A percentile compares a stretch with the other conserved stretches of the same genome.
phyloP scores from a whole-genome alignment of 1,140 invertebrate species.

The Drosophila equinoxialis region DNA sequence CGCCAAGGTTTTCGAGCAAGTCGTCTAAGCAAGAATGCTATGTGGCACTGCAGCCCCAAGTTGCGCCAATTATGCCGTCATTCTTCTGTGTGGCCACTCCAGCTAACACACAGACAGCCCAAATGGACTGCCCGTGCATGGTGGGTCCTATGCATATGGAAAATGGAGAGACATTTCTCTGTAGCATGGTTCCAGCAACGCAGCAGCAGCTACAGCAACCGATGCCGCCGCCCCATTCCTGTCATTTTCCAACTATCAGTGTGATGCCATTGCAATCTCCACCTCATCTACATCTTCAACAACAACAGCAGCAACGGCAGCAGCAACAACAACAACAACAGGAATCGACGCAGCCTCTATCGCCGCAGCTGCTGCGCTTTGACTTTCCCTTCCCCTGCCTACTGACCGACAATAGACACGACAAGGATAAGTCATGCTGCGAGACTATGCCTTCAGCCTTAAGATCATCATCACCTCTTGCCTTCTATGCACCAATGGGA shows the following conservation, averaged over 20 bases:
- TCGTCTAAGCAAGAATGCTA: slow-evolving; percentile 8
- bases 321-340: neutral
- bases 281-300: neutral
- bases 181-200: slow-evolving; percentile 4
- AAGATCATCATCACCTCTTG: neutral
- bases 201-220: slow-evolving; percentile 15
- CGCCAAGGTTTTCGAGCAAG: neutral
- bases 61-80: slow-evolving; percentile 8
- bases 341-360: slow-evolving; percentile 23
- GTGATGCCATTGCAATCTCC: slow-evolving; percentile 20
- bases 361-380: slow-evolving; percentile 30
- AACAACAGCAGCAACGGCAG: neutral
- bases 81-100: slow-evolving; percentile 13
- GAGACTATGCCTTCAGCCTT: neutral
- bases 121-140: neutral
- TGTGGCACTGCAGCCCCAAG: neutral
- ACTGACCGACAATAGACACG: slow-evolving; percentile 20
- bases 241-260: slow-evolving; percentile 18
- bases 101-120: neutral
- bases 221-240: slow-evolving; percentile 14
- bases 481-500: slow-evolving; percentile 28
- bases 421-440: slow-evolving; percentile 24
- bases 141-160: slow-evolving; percentile 15
- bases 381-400: slow-evolving; percentile 40
- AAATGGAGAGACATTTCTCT: slow-evolving; percentile 5